phyloP scores from a whole-genome alignment of 2,797 vertebrate species.

The Schizopygopsis pylzovi region DNA sequence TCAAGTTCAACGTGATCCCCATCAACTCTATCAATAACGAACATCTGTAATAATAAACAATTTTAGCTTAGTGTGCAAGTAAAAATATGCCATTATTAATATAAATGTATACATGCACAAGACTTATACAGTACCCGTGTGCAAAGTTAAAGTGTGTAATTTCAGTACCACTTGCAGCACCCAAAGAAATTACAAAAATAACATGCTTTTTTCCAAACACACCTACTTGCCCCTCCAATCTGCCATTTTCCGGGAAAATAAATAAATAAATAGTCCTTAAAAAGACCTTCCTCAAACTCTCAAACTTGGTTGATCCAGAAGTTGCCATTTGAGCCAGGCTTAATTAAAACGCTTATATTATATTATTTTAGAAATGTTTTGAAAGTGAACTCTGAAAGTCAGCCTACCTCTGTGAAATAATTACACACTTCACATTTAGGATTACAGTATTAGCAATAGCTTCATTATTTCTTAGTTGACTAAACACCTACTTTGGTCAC shows the following conservation, averaged over 20 bases:
- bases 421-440: conserved; percentile 9
- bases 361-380: too few relatives aligned
- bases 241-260: neutral
- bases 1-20: conserved; percentile 86
- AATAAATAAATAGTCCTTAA: neutral
- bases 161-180: neutral
- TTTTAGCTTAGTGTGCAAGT: neutral
- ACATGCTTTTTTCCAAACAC: neutral
- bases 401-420: neutral
- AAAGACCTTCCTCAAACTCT: neutral
- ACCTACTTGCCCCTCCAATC: neutral
- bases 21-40: conserved; percentile 85
- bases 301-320: neutral
- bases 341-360: too few relatives aligned
- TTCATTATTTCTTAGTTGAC: neutral
- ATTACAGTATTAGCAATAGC: neutral
- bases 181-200: neutral
- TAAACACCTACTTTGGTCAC: conserved; percentile 89
- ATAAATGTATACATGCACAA: neutral
- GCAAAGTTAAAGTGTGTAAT: neutral
- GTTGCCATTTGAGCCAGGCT: neutral
- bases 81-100: neutral
- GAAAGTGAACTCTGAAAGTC: neutral
- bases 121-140: too few relatives aligned
- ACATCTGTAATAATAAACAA: conserved; percentile 82